phyloP scores from a whole-genome alignment of 2,797 vertebrate species.

The Rhyacichthys aspro region DNA sequence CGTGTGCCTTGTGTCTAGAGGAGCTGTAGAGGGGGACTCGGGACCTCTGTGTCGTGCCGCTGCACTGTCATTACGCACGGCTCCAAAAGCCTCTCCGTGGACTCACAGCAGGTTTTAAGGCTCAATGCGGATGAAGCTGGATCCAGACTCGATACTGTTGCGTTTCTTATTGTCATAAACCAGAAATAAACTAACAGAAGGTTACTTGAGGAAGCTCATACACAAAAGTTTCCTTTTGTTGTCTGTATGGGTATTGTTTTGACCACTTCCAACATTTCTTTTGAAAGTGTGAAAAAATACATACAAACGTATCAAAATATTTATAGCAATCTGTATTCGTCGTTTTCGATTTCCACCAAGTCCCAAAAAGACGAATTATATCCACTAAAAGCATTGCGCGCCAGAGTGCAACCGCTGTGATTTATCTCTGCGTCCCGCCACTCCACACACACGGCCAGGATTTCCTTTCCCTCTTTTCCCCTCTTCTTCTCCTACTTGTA shows the following conservation, averaged over 20 bases:
- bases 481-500: slow-evolving; percentile 11
- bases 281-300: not conserved
- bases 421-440: slow-evolving; percentile 50
- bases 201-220: no score
- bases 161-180: not conserved
- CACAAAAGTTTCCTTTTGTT: not conserved
- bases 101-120: slow-evolving; percentile 27
- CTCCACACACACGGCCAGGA: slow-evolving; percentile 30
- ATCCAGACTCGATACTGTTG: not conserved
- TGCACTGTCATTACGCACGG: slow-evolving; percentile 33
- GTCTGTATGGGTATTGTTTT: not conserved
- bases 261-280: no score
- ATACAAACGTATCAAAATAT: not conserved
- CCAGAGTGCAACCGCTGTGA: slow-evolving; percentile 42
- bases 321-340: not conserved
- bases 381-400: slow-evolving; percentile 21
- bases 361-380: slow-evolving; percentile 19
- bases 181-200: not conserved
- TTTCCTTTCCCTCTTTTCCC: slow-evolving; percentile 30
- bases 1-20: slow-evolving; percentile 10
- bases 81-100: slow-evolving; percentile 26
- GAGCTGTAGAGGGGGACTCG: not conserved
- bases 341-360: slow-evolving; percentile 1
- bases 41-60: slow-evolving; percentile 20
- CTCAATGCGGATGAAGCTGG: not conserved